Conservation (phyloP, 2,113 vertebrate species). For the Datnioides undecimradiatus region DNA sequence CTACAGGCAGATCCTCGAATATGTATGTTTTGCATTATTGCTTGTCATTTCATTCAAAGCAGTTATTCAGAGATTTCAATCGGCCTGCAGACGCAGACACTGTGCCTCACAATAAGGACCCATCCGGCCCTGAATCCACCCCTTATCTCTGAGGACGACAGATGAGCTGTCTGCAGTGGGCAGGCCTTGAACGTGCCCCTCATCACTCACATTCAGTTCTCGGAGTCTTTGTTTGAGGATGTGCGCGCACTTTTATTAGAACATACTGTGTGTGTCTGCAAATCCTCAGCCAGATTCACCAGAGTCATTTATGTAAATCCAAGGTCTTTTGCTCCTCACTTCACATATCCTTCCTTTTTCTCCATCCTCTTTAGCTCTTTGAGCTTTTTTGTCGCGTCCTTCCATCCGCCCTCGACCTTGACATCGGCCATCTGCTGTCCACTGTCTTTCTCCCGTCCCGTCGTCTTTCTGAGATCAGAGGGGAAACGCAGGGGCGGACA, state of each 20-base stretch:
- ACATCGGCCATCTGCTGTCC: not conserved
- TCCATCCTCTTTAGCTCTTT: slow-evolving; percentile 32
- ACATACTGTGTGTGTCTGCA: slow-evolving; percentile 18
- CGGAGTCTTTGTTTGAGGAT: slow-evolving; percentile 13
- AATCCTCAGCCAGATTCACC: slow-evolving; percentile 30
- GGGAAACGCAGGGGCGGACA: not conserved
- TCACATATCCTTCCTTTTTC: slow-evolving; percentile 7
- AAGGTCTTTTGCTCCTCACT: slow-evolving; percentile 29
- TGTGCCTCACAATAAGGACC: slow-evolving; percentile 56
- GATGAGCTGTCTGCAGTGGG: slow-evolving; percentile 65
- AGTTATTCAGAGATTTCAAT: slow-evolving; percentile 14
- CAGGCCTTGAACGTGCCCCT: slow-evolving; percentile 34
- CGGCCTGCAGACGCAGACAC: slow-evolving; percentile 42
- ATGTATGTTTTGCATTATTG: not conserved
- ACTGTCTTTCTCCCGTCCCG: not conserved
- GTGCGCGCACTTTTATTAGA: slow-evolving; percentile 32
- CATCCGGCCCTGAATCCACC: slow-evolving; percentile 35
- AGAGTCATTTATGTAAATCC: slow-evolving; percentile 46
- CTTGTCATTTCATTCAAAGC: slow-evolving; percentile 8
- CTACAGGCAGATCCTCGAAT: not conserved
- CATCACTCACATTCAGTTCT: slow-evolving; percentile 39
- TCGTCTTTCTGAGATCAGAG: slow-evolving; percentile 37
- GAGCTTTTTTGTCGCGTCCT: slow-evolving; percentile 20
- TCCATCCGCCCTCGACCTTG: slow-evolving; percentile 41
- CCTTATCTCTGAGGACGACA: slow-evolving; percentile 61